These are phyloP conservation scores for Pararge aegeria DNA, from an alignment of 1,140 invertebrate species.

Conservation along the genomic window DNA sequence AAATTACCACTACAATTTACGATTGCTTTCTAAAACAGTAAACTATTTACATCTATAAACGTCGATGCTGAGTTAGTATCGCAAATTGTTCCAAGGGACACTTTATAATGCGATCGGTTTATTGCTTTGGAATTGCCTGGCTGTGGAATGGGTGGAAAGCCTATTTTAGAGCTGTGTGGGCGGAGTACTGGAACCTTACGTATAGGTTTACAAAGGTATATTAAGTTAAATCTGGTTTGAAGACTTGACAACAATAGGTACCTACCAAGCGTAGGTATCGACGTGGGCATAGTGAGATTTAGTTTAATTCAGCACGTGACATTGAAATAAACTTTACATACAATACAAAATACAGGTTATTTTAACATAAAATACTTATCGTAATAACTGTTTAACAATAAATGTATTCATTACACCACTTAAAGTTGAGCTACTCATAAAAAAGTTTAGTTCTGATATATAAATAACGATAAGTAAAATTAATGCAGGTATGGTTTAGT, in stretches of 20 bases:
- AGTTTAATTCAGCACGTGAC: neutral
- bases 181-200: neutral
- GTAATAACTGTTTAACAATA: too few relatives aligned
- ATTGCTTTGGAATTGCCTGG: conserved; percentile 29
- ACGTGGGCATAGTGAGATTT: neutral
- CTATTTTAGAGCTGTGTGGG: conserved; percentile 22
- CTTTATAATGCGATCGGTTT: conserved; percentile 29
- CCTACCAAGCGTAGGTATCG: neutral
- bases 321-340: neutral
- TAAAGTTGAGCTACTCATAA: too few relatives aligned
- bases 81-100: conserved; percentile 15
- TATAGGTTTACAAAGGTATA: neutral
- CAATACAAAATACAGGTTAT: neutral
- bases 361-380: neutral
- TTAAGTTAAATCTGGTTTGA: neutral
- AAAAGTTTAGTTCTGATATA: too few relatives aligned
- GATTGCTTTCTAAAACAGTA: conserved; percentile 19
- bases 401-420: too few relatives aligned
- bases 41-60: conserved; percentile 23
- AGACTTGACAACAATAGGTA: neutral
- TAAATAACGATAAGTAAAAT: too few relatives aligned
- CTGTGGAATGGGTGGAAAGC: conserved; percentile 7
- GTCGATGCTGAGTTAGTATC: conserved; percentile 12
- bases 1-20: conserved; percentile 17
- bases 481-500: too few relatives aligned